Evolutionary conservation across 2,113 vertebrate species (phyloP).

Genomic region (Gopherus evgoodei): DNA sequence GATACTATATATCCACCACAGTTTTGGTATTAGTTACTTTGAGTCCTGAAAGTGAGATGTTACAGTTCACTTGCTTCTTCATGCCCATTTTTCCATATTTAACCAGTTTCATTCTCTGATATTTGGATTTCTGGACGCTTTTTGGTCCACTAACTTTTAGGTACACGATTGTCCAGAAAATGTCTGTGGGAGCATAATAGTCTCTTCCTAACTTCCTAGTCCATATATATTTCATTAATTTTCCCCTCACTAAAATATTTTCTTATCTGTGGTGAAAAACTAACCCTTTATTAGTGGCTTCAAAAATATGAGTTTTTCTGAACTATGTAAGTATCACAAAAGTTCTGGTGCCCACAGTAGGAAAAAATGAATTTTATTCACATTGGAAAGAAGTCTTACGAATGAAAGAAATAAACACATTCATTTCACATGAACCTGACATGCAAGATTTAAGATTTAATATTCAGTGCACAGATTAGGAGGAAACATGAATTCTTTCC

Average conservation of each 20-base stretch:
- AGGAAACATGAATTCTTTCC: not conserved
- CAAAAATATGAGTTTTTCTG: not conserved
- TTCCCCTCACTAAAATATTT: not conserved
- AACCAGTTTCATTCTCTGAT: not conserved
- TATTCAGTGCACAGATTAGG: not conserved
- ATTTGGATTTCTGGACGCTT: not conserved
- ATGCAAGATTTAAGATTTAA: not conserved
- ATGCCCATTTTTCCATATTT: not conserved
- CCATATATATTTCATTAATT: not conserved
- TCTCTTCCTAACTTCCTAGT: not conserved
- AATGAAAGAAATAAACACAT: not conserved
- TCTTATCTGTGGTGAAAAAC: not conserved
- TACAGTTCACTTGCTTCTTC: not conserved
- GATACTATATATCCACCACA: not conserved
- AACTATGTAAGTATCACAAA: not conserved
- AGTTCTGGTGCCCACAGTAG: not conserved
- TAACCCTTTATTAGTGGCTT: not conserved
- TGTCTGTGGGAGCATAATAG: not conserved
- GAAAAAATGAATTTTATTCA: not conserved
- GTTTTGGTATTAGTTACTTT: not conserved
- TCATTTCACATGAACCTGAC: not conserved
- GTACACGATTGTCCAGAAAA: not conserved
- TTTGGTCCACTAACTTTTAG: not conserved
- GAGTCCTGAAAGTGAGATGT: not conserved
- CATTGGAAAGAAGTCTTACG: not conserved